These are phyloP conservation scores for Buceros bicornis DNA, from an alignment of 2,797 vertebrate species.

Conservation along the genomic window DNA sequence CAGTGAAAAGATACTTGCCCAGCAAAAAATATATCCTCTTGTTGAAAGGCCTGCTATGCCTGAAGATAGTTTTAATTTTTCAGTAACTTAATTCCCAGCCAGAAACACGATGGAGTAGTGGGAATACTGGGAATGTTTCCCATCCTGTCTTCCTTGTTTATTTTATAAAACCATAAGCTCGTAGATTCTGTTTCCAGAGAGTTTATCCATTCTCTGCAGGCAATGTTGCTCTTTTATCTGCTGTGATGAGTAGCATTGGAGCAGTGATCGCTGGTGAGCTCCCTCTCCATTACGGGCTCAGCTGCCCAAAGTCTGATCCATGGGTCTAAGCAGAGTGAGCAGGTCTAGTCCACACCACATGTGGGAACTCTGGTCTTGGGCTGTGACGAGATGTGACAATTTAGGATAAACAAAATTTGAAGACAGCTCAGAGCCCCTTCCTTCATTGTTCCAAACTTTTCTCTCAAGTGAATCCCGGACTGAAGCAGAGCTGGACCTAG, in stretches of 20 bases:
- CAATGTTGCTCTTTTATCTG: background rate
- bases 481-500: background rate
- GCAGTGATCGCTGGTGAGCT: background rate
- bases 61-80: background rate
- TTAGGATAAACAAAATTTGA: background rate
- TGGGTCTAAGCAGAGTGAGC: background rate
- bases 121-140: background rate
- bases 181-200: background rate
- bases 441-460: background rate
- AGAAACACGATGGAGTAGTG: background rate
- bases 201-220: background rate
- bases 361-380: background rate
- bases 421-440: background rate
- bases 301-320: background rate
- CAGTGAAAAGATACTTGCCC: background rate
- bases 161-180: background rate
- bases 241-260: background rate
- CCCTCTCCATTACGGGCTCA: background rate
- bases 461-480: background rate
- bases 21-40: background rate
- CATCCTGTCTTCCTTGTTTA: background rate
- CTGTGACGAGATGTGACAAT: fast-evolving
- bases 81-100: background rate
- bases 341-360: fast-evolving
- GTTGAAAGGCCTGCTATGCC: background rate